phyloP scores from a whole-genome alignment of 2,113 vertebrate species.

The Eptesicus fuscus region DNA sequence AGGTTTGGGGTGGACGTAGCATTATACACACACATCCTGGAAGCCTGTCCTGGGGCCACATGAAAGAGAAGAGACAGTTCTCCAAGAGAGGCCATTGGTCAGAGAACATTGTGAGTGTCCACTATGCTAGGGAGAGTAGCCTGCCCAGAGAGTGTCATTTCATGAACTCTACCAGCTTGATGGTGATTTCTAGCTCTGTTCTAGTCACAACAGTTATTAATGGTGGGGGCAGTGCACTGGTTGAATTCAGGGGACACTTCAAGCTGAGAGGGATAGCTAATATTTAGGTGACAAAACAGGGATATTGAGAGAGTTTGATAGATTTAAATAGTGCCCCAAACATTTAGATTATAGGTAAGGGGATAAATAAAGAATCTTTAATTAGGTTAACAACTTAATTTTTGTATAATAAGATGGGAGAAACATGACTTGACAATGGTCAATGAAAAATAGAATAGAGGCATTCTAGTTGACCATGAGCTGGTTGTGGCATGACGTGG shows the following conservation, averaged over 20 bases:
- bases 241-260: background rate
- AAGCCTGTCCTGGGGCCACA: background rate
- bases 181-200: background rate
- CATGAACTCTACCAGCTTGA: background rate
- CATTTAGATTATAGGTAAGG: background rate
- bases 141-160: background rate
- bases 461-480: background rate
- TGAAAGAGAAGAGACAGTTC: background rate
- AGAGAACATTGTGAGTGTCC: background rate
- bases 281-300: background rate
- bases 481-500: background rate
- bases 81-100: background rate
- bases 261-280: background rate
- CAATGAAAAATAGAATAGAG: background rate
- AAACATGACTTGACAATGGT: background rate
- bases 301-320: background rate
- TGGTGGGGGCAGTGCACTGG: background rate
- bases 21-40: background rate
- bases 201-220: background rate
- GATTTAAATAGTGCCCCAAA: background rate
- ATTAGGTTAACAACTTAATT: background rate
- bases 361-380: background rate
- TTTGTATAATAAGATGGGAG: background rate
- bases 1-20: background rate
- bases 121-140: background rate